Evolutionary conservation across 2,113 vertebrate species (phyloP).

Genomic region (Probosciger aterrimus): DNA sequence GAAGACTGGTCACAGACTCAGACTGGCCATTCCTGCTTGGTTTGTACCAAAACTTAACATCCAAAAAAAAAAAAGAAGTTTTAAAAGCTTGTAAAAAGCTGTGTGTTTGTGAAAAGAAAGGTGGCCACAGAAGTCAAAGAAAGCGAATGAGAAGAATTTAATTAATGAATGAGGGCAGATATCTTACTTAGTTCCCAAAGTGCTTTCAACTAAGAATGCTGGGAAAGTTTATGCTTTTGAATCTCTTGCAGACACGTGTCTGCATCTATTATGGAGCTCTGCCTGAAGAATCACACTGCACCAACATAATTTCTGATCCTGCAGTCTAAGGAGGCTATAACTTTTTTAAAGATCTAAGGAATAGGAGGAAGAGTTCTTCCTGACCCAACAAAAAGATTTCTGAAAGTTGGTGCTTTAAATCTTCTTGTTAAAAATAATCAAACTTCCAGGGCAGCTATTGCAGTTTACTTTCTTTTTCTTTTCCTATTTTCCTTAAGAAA

Average conservation of each 20-base stretch:
- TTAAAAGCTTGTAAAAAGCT: not conserved
- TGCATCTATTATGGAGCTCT: not conserved
- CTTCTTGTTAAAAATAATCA: not conserved
- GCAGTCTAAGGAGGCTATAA: not conserved
- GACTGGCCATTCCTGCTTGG: not conserved
- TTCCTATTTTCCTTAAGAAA: not conserved
- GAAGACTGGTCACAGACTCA: not conserved
- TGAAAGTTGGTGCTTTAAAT: not conserved
- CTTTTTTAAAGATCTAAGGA: not conserved
- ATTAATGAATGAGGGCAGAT: not conserved
- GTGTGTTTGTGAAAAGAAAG: not conserved
- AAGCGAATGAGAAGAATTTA: not conserved
- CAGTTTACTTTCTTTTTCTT: not conserved
- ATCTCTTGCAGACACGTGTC: not conserved
- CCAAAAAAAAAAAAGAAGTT: not conserved
- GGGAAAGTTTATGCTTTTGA: not conserved
- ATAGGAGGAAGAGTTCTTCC: not conserved
- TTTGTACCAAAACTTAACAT: not conserved
- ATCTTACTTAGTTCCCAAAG: not conserved
- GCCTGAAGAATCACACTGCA: not conserved
- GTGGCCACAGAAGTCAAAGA: not conserved
- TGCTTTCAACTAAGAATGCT: not conserved
- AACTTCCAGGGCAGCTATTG: not conserved
- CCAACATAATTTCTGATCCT: not conserved
- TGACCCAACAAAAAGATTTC: not conserved